These are phyloP conservation scores for Drosophila sproati DNA, from an alignment of 1,140 invertebrate species.

Conservation along the genomic window DNA sequence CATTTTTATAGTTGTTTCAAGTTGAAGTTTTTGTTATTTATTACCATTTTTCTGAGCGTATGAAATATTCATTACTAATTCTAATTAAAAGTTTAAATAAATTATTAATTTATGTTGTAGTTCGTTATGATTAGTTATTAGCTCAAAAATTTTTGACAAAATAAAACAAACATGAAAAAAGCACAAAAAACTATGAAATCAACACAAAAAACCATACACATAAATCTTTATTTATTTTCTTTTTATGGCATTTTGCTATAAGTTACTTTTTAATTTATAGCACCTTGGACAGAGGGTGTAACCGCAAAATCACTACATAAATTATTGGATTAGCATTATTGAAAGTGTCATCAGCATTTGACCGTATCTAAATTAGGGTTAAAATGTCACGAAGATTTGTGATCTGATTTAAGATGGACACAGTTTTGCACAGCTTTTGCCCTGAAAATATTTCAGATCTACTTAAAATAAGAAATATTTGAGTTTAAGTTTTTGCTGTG, in stretches of 20 bases:
- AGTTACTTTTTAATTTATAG: constrained; percentile 35
- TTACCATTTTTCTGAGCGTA: constrained; percentile 60
- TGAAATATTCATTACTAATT: constrained; percentile 74
- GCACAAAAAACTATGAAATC: constrained; percentile 62
- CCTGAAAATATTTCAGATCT: no score
- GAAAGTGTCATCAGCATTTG: background rate
- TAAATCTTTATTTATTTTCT: constrained; percentile 54
- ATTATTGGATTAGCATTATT: constrained; percentile 42
- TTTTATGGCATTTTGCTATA: constrained; percentile 30
- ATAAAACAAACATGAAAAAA: constrained; percentile 52
- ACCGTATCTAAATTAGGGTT: constrained; percentile 9
- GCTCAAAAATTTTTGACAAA: constrained; percentile 75
- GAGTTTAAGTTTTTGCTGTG: constrained; percentile 9
- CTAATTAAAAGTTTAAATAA: constrained; percentile 77
- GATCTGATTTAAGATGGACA: no score
- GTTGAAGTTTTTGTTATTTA: constrained; percentile 83
- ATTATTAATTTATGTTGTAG: constrained; percentile 83
- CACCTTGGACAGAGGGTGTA: constrained; percentile 2
- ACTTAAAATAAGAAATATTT: constrained; percentile 6
- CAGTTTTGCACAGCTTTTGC: no score
- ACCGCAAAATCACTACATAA: constrained; percentile 23
- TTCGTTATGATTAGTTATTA: constrained; percentile 82
- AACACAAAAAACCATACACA: constrained; percentile 44
- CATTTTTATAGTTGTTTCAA: constrained; percentile 65
- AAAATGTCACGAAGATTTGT: constrained; percentile 2